A percentile compares a stretch with the other conserved stretches of the same genome.
Evolutionary conservation across 2,113 vertebrate species (phyloP).

Genomic region (Mesitornis unicolor): DNA sequence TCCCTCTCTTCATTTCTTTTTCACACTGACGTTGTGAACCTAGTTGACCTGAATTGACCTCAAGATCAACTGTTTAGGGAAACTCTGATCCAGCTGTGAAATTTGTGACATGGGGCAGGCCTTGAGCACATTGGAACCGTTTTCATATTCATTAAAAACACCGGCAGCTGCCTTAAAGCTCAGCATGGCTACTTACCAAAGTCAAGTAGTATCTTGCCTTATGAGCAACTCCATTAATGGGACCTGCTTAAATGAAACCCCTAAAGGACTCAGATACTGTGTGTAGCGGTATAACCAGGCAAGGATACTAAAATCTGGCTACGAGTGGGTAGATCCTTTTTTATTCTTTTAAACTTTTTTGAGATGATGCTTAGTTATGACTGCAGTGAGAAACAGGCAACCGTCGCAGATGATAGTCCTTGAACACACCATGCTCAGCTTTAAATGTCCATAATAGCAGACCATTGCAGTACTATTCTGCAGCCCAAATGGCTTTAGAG

Average conservation of each 20-base stretch:
- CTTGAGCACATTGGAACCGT: constrained; percentile 39
- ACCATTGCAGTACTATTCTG: background rate
- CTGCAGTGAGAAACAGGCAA: background rate
- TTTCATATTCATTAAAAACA: constrained; percentile 38
- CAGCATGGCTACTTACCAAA: constrained; percentile 24
- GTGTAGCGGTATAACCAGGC: background rate
- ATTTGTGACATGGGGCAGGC: constrained; percentile 31
- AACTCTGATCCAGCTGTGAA: background rate
- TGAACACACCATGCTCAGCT: background rate
- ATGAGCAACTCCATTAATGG: background rate
- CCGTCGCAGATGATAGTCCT: fast-evolving
- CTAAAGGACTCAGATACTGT: constrained; percentile 1
- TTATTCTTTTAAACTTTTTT: background rate
- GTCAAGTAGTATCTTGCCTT: constrained; percentile 60
- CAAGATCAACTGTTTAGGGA: constrained; percentile 11
- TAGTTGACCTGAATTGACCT: background rate
- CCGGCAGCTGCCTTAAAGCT: background rate
- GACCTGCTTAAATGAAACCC: constrained; percentile 12
- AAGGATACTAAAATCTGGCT: background rate
- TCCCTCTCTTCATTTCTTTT: background rate
- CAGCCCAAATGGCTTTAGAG: background rate
- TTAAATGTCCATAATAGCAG: background rate
- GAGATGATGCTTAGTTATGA: background rate
- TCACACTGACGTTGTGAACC: background rate
- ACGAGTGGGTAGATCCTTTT: background rate